phyloP scores from a whole-genome alignment of 2,113 vertebrate species.

The Rhagologus leucostigma region DNA sequence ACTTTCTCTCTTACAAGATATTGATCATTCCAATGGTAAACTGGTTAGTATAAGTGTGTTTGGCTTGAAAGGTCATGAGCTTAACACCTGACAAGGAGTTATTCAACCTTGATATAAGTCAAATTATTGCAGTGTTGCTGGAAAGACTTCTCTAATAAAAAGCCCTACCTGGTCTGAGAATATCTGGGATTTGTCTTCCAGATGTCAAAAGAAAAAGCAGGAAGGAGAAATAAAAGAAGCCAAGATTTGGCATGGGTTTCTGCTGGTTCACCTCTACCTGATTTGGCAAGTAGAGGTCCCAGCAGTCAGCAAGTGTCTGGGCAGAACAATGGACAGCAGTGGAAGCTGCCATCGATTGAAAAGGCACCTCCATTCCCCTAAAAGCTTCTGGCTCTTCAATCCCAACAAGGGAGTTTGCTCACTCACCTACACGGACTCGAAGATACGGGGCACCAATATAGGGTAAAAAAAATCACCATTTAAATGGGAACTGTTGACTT shows the following conservation, averaged over 20 bases:
- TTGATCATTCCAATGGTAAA: conserved; percentile 59
- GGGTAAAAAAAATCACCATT: background rate
- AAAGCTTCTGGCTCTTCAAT: background rate
- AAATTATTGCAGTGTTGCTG: conserved; percentile 33
- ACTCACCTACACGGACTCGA: accelerated
- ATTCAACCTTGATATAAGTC: conserved; percentile 61
- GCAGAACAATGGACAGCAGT: background rate
- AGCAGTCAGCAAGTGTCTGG: background rate
- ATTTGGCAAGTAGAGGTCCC: background rate
- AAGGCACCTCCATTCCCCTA: background rate
- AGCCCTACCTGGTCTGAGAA: background rate
- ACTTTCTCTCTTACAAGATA: conserved; percentile 60
- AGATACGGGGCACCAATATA: accelerated
- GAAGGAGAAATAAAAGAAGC: background rate
- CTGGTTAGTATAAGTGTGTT: conserved; percentile 57
- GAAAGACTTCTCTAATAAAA: conserved; percentile 20
- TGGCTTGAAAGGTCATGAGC: conserved; percentile 58
- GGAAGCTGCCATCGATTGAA: background rate
- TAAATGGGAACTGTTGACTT: background rate
- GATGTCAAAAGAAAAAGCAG: background rate
- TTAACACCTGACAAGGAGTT: conserved; percentile 48
- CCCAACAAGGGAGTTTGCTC: background rate
- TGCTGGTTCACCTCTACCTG: background rate
- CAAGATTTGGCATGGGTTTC: background rate
- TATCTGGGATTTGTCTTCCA: conserved; percentile 13